Percentiles rank a stretch among this genome's conserved stretches.
Conservation (phyloP, 2,888 invertebrate genomes). For the Tanypteryx hageni region DNA sequence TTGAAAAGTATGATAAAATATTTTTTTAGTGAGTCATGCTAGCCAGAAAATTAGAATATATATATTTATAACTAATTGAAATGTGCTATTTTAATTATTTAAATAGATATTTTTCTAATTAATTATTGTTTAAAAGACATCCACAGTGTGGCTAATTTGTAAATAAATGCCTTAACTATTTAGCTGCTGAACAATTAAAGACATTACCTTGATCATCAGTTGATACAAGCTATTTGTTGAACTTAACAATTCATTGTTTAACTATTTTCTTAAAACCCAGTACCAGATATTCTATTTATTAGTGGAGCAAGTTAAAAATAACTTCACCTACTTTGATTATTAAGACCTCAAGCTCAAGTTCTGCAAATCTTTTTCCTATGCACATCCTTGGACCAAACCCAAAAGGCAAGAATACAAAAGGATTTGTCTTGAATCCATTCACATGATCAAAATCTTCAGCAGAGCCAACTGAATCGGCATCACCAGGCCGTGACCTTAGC, state of each 20-base stretch:
- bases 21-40: no score
- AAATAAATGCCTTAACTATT: neutral
- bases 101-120: no score
- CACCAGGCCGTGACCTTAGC: conserved; percentile 77
- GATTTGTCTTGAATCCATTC: conserved; percentile 80
- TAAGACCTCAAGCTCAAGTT: conserved; percentile 85
- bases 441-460: conserved; percentile 69
- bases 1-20: no score
- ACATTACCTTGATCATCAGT: neutral
- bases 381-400: conserved; percentile 88
- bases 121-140: no score
- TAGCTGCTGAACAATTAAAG: neutral
- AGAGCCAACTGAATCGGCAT: neutral
- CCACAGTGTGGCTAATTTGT: no score
- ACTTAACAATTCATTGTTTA: neutral
- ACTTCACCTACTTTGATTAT: conserved; percentile 81
- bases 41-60: no score
- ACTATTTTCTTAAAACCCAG: no score
- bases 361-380: conserved; percentile 88
- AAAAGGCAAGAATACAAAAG: conserved; percentile 86
- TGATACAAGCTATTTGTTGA: neutral
- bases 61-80: no score
- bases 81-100: no score
- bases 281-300: neutral
- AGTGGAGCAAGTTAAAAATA: neutral